phyloP scores from a whole-genome alignment of 2,888 invertebrate species.

The Brenthis daphne region DNA sequence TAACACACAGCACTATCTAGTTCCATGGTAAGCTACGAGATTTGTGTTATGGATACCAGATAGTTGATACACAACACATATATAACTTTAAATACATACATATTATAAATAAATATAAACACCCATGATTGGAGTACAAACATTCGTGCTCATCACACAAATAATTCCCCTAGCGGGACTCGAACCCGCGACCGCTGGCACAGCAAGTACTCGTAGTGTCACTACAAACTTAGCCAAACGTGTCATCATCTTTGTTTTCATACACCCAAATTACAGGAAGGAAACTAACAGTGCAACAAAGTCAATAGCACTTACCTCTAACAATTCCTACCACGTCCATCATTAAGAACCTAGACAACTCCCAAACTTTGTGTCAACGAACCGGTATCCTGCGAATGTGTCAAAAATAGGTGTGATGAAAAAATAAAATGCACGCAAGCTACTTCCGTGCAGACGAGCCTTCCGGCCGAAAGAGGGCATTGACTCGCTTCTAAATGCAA shows the following conservation, averaged over 20 bases:
- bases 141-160: too few species aligned
- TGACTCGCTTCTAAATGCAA: conserved; percentile 64
- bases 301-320: conserved; percentile 13
- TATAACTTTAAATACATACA: too few species aligned
- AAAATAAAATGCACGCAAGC: conserved; percentile 69
- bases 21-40: background rate
- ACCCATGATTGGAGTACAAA: too few species aligned
- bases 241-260: too few species aligned
- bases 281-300: conserved; percentile 9
- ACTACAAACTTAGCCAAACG: background rate
- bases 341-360: conserved; percentile 38
- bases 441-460: conserved; percentile 67
- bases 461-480: conserved; percentile 62
- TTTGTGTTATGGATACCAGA: too few species aligned
- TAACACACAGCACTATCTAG: too few species aligned
- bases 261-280: background rate
- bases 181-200: too few species aligned
- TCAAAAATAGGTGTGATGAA: conserved; percentile 64
- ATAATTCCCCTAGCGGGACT: too few species aligned
- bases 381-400: conserved; percentile 71
- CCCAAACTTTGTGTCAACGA: conserved; percentile 42
- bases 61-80: too few species aligned
- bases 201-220: too few species aligned
- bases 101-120: too few species aligned
- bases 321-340: conserved; percentile 26